Conservation (phyloP, 2,113 vertebrate species). For the Cololabis saira region DNA sequence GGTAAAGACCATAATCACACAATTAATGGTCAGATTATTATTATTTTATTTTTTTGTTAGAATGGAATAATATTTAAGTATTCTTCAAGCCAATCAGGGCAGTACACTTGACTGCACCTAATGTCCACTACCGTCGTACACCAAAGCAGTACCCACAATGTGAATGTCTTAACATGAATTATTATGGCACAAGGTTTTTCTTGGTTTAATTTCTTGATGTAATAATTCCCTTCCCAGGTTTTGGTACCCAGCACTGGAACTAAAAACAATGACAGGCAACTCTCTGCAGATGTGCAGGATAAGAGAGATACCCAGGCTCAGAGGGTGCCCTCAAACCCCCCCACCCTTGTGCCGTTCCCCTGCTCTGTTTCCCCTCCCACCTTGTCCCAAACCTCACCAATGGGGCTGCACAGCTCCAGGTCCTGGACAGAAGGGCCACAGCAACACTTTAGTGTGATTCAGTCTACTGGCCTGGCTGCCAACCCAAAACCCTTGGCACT, state of each 20-base stretch:
- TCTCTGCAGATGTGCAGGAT: conserved; percentile 82
- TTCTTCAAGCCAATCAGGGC: no score
- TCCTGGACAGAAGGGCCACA: conserved; percentile 90
- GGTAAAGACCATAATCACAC: conserved; percentile 73
- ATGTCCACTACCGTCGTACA: conserved; percentile 2
- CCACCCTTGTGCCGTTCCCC: conserved; percentile 86
- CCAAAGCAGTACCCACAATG: conserved; percentile 19
- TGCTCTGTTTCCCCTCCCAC: conserved; percentile 87
- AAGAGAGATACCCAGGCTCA: conserved; percentile 86
- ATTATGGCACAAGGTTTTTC: not conserved
- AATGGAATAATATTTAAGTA: not conserved
- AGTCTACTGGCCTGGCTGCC: conserved; percentile 94
- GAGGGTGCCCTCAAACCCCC: conserved; percentile 86
- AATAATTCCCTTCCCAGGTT: conserved; percentile 78
- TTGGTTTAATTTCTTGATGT: conserved; percentile 9
- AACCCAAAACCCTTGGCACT: conserved; percentile 91
- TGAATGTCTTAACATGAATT: conserved; percentile 25
- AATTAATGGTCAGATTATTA: not conserved
- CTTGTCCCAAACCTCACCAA: conserved; percentile 89
- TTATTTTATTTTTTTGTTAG: not conserved
- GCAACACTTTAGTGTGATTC: conserved; percentile 97
- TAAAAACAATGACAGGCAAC: conserved; percentile 85
- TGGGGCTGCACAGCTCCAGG: conserved; percentile 90
- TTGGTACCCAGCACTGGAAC: conserved; percentile 84
- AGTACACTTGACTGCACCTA: no score